A percentile compares a stretch with the other conserved stretches of the same genome.
phyloP scores from a whole-genome alignment of 1,140 invertebrate species.

The Drosophila yakuba region DNA sequence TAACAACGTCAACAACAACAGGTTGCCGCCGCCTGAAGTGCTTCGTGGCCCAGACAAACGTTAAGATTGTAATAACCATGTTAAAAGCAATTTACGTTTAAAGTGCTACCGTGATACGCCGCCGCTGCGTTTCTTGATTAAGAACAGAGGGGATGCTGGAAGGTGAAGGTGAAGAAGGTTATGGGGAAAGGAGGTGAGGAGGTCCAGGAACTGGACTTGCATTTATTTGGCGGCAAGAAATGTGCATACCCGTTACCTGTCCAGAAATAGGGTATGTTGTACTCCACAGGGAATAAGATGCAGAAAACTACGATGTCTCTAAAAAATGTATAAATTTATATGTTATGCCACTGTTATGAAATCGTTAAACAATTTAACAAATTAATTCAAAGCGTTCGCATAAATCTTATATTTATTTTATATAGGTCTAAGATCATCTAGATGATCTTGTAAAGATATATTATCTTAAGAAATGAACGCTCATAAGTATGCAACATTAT shows the following conservation, averaged over 20 bases:
- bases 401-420: no score
- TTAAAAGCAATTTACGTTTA: slow-evolving; percentile 84
- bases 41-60: slow-evolving; percentile 79
- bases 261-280: neutral
- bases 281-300: neutral
- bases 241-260: neutral
- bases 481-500: neutral
- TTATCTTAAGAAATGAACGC: neutral
- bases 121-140: slow-evolving; percentile 82
- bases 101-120: slow-evolving; percentile 83
- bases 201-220: slow-evolving; percentile 47
- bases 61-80: slow-evolving; percentile 84
- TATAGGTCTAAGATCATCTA: no score
- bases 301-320: neutral
- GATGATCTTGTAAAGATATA: no score
- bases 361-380: no score
- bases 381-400: no score
- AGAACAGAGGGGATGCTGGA: slow-evolving; percentile 52
- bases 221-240: slow-evolving; percentile 77
- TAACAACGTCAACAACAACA: slow-evolving; percentile 42
- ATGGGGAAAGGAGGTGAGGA: slow-evolving; percentile 8
- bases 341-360: no score
- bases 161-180: neutral
- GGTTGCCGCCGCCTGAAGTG: slow-evolving; percentile 66
- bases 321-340: neutral